phyloP scores from a whole-genome alignment of 2,113 vertebrate species.

The Atrichornis clamosus region DNA sequence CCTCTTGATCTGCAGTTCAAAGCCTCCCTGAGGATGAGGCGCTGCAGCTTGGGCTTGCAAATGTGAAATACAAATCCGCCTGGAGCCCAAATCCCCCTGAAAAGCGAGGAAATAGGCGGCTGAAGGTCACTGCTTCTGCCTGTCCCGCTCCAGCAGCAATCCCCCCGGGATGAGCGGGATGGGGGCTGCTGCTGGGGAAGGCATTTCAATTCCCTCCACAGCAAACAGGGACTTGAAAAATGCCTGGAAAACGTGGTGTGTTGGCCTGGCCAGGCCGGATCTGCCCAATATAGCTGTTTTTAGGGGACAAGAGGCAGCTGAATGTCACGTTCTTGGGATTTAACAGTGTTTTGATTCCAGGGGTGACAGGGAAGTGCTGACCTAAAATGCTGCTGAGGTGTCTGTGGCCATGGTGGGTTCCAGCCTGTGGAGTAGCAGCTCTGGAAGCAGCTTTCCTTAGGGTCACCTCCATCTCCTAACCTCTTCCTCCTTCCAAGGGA shows the following conservation, averaged over 20 bases:
- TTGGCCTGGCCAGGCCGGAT: neutral
- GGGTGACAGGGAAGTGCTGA: neutral
- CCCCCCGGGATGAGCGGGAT: neutral
- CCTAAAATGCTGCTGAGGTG: rapidly evolving
- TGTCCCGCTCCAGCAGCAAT: neutral
- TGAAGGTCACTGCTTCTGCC: constrained; percentile 47
- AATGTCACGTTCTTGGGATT: neutral
- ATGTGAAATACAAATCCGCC: constrained; percentile 28
- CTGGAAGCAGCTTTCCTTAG: neutral
- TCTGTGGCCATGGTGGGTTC: neutral
- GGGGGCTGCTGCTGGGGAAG: neutral
- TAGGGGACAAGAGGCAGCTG: neutral
- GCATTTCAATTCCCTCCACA: neutral
- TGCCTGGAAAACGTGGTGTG: rapidly evolving
- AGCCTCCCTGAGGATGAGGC: constrained; percentile 57
- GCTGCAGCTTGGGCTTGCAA: constrained; percentile 45
- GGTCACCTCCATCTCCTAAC: neutral
- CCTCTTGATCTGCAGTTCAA: constrained; percentile 67
- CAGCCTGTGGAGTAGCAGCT: neutral
- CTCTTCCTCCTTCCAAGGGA: neutral
- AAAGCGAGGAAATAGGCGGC: neutral
- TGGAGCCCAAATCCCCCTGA: constrained; percentile 25
- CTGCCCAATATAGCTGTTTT: neutral
- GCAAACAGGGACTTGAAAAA: neutral
- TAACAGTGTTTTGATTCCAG: neutral